phyloP scores from a whole-genome alignment of 2,113 vertebrate species.

The Grus americana region DNA sequence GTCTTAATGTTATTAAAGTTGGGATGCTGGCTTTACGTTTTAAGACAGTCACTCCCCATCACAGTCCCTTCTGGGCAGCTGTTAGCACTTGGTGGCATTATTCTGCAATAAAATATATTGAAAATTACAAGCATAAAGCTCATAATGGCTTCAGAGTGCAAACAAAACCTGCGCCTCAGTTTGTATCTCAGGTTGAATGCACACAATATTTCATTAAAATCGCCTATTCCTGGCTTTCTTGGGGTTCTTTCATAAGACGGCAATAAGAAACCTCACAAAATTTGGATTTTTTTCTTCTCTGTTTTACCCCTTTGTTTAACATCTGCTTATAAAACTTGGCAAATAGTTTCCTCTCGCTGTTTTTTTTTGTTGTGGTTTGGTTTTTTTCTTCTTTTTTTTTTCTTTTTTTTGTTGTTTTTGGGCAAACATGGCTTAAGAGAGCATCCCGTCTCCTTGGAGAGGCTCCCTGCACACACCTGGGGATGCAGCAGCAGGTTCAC shows the following conservation, averaged over 20 bases:
- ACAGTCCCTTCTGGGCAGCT: not conserved
- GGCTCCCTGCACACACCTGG: not conserved
- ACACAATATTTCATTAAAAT: not conserved
- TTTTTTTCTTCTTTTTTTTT: too few relatives aligned
- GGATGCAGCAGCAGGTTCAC: not conserved
- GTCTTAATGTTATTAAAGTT: not conserved
- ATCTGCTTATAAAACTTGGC: not conserved
- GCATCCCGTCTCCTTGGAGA: not conserved
- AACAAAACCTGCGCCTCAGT: not conserved
- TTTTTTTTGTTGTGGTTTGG: too few relatives aligned
- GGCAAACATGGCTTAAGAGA: not conserved
- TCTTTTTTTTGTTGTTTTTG: not conserved
- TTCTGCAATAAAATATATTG: not conserved
- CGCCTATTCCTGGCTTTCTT: not conserved
- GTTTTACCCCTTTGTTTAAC: not conserved
- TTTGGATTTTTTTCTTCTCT: not conserved
- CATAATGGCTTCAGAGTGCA: not conserved
- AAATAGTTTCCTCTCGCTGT: not conserved
- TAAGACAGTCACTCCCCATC: not conserved
- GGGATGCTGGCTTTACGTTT: not conserved
- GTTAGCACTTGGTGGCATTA: not conserved
- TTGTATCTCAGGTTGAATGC: not conserved
- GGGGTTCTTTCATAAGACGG: not conserved
- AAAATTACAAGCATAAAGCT: not conserved
- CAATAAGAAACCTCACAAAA: not conserved